phyloP scores from a whole-genome alignment of 2,113 vertebrate species.

The Atherinomorus stipes region DNA sequence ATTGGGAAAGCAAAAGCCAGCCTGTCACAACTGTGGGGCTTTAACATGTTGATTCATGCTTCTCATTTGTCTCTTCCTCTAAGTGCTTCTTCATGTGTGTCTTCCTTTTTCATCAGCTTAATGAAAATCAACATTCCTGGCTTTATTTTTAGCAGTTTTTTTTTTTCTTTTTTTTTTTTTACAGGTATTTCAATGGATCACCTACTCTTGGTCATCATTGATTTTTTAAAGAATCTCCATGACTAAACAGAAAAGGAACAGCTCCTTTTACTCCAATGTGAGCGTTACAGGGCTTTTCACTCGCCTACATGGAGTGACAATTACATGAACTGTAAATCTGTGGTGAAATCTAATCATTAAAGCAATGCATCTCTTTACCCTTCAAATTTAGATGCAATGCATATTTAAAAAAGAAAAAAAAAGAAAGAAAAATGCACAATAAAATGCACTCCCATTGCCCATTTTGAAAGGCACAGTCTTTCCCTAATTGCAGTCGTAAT shows the following conservation, averaged over 20 bases:
- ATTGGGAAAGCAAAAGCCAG: slow-evolving; percentile 4
- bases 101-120: neutral
- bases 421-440: neutral
- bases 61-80: neutral
- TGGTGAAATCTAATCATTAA: neutral
- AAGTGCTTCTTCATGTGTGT: neutral
- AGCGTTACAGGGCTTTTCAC: neutral
- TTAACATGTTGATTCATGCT: slow-evolving; percentile 9
- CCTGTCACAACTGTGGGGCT: slow-evolving; percentile 4
- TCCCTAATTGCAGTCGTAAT: slow-evolving; percentile 3
- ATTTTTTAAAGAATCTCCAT: slow-evolving; percentile 40
- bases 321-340: neutral
- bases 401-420: too few relatives aligned
- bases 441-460: neutral
- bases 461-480: neutral
- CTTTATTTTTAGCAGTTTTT: neutral
- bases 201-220: slow-evolving; percentile 45
- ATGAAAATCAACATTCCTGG: neutral
- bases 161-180: too few relatives aligned
- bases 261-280: slow-evolving; percentile 24
- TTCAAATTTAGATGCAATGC: neutral
- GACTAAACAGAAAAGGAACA: slow-evolving; percentile 23
- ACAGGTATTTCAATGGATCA: neutral
- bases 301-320: neutral
- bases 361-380: neutral